Base-by-base conservation (phyloP, 2,113 vertebrate species). In the Trachemys scripta region DNA sequence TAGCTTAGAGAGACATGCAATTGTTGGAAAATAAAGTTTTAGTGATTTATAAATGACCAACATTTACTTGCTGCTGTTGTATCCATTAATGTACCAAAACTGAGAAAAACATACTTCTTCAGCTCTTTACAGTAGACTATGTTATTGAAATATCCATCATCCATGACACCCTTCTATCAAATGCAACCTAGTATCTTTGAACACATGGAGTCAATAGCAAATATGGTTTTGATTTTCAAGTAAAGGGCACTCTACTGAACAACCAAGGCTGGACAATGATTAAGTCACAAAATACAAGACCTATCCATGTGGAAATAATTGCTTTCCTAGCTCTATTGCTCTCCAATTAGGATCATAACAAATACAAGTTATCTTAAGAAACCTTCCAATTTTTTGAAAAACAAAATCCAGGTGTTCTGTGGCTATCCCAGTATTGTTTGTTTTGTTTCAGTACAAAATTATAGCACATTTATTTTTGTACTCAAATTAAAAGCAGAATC, bases 401-500 rank as follows among this genome's bases (percentile, higher is more conserved):
- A 54, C 62, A 95, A 95, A 96, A 85, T 75, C 79, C 92, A 94
- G 90, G 31, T 90, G 50, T 88, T 82, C 89, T 47, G 56, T 42
- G 82, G 75, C 81, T 93, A 90, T 72, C 91, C 76, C 94, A 87
- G 90, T 84, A 95, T 25, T 94, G 79, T 84, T 96, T 94, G 82
- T 93, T 97, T 94, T 89, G 53, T 78, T 92, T 76, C 90, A 94
- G 94, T 27, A 89, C n/a, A 94, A 88, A 96, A 91, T 90, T 65
- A 79, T 87, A 80, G 76, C 45, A 94, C 82, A 94, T 80, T 96
- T 95, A 88, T 90, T 94, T 95, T 92, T 92, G 38, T 76, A 92
- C 78, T 96, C 83, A 97, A 96, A 93, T 97, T 81, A 96, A 97
- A 97, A 95, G 54, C 93, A 96, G 85, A 84, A 53, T 90, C 84